These are phyloP conservation scores for Sigmodon hispidus DNA, from an alignment of 2,113 vertebrate genomes.

Conservation along the genomic window DNA sequence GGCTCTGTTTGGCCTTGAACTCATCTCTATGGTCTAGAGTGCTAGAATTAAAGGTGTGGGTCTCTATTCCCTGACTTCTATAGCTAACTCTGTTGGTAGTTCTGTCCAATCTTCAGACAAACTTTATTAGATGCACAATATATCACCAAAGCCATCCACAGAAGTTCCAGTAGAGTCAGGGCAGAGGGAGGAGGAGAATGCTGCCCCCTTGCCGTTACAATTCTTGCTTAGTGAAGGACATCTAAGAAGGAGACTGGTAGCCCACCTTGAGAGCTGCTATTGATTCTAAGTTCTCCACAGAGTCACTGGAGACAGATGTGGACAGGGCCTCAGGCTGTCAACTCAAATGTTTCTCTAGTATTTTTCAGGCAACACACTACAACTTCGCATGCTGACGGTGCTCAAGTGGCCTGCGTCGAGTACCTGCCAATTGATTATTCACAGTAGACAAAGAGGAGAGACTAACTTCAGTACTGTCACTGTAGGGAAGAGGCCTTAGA, in stretches of 20 bases:
- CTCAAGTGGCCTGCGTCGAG: background rate
- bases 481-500: background rate
- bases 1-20: too few species aligned
- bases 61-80: too few species aligned
- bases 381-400: background rate
- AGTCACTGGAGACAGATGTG: background rate
- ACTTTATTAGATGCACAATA: too few species aligned
- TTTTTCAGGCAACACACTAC: background rate
- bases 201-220: background rate
- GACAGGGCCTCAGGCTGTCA: background rate
- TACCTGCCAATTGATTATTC: background rate
- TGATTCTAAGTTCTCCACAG: background rate
- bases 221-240: background rate
- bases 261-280: background rate
- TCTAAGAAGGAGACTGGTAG: background rate
- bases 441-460: background rate
- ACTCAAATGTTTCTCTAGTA: background rate
- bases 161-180: background rate
- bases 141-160: background rate
- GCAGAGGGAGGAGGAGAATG: background rate
- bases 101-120: too few species aligned
- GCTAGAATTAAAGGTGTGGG: too few species aligned
- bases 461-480: background rate
- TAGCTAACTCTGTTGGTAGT: too few species aligned
- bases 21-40: too few species aligned